These are phyloP conservation scores for Alentia gelatinosa DNA, from an alignment of 2,888 invertebrate species.

Conservation along the genomic window DNA sequence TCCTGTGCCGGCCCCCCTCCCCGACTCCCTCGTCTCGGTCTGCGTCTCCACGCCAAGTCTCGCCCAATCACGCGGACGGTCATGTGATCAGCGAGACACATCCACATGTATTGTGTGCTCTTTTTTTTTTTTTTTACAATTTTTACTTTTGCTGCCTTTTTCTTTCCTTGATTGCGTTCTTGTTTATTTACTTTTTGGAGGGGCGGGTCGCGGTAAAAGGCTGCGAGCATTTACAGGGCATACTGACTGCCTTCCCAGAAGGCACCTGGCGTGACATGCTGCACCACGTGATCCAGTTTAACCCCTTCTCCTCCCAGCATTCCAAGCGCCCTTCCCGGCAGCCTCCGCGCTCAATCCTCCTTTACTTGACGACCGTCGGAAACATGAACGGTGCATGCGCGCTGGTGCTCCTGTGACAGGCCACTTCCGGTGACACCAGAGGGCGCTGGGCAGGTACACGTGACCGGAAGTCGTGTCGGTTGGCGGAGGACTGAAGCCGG, in stretches of 20 bases:
- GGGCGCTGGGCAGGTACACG: not conserved
- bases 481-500: not conserved
- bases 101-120: too few relatives aligned
- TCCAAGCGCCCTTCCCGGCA: too few relatives aligned
- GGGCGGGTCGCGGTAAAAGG: too few relatives aligned
- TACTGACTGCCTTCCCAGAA: too few relatives aligned
- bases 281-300: too few relatives aligned
- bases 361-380: not conserved
- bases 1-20: not conserved
- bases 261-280: too few relatives aligned
- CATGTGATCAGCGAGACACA: not conserved
- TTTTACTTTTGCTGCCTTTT: too few relatives aligned
- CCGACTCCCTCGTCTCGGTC: not conserved
- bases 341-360: not conserved
- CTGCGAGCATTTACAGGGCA: too few relatives aligned
- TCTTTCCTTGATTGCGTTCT: too few relatives aligned
- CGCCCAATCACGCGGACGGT: not conserved
- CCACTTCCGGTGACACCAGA: constrained; percentile 24
- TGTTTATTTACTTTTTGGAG: too few relatives aligned
- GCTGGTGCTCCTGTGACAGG: not conserved
- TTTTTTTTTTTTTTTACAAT: too few relatives aligned
- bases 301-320: too few relatives aligned
- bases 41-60: not conserved
- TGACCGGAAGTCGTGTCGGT: not conserved
- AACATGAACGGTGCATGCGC: constrained; percentile 3